Evolutionary conservation across 2,888 invertebrate species (phyloP), one percentile per base, ranked within the genome.

Genomic region (Megastigmus dorsalis): DNA sequence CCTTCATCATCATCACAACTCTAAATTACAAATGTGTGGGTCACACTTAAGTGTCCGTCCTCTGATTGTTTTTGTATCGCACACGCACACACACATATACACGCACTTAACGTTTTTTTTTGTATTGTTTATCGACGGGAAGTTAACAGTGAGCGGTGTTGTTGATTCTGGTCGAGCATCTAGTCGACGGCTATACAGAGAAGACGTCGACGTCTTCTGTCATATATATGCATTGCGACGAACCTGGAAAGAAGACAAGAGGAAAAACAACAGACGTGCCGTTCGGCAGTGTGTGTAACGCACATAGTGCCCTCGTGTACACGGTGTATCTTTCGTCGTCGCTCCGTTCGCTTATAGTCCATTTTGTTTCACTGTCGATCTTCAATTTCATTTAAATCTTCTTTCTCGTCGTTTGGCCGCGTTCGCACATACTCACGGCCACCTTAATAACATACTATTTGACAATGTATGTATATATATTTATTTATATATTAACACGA

Each of bases 41-140:
- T 86, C 85, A 86, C 85, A 83, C 82, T 84, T 78, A 75, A 78
- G 85, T 86, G 86, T 85, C 83, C 84, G 83, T 86, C 60, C n/a
- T 26, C 33, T 28, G 10, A 52, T 38, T 83, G 80, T 80, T 82
- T 81, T 78, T 78, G 13, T 33, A n/a, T 36, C 50, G 38, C 80
- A 81, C 78, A 81, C 7, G 13, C 48, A 28, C 55, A 41, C 48
- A 81, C 78, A 81, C n/a, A 30, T 13, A 36, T 41, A 15, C 57
- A 52, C 59, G 43, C 70, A 63, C 57, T 23, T 52, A 26, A 23
- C 52, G 15, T 59, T 48, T 33, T 13, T 13, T 45, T 43, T 13
- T 4, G 43, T 43, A 48, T 57, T 26, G 41, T 54, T 57, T 26
- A 5, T 60, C 38, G 38, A 13, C 41, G 10, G 18, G n/a, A 48